A percentile compares a stretch with the other conserved stretches of the same genome.
These are phyloP conservation scores for Sturnus vulgaris DNA, from an alignment of 2,113 vertebrate species.

Conservation along the genomic window DNA sequence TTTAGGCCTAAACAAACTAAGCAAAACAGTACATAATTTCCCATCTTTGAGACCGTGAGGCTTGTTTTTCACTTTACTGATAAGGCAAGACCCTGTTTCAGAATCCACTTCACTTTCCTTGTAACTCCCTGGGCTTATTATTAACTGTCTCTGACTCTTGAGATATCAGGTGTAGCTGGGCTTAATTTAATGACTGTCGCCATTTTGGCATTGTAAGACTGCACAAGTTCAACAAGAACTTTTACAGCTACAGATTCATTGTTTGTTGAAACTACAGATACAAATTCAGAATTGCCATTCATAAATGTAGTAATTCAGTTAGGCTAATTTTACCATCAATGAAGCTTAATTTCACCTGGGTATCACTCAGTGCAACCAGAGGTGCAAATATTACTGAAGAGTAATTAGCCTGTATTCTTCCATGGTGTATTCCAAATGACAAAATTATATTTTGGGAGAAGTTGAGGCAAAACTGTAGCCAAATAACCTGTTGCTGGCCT, in stretches of 20 bases:
- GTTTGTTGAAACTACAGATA: background rate
- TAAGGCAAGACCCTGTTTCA: background rate
- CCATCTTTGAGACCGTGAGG: background rate
- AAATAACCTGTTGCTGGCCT: background rate
- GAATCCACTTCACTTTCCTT: background rate
- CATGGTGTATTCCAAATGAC: background rate
- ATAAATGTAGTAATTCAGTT: background rate
- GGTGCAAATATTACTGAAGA: background rate
- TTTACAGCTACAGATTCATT: background rate
- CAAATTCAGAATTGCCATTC: background rate
- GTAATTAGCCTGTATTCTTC: background rate
- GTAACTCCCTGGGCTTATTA: background rate
- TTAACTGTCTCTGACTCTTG: background rate
- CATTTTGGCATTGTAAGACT: background rate
- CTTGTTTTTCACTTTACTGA: background rate
- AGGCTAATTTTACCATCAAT: background rate
- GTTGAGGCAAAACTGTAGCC: background rate
- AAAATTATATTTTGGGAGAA: background rate
- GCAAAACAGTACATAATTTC: accelerated
- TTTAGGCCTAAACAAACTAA: background rate
- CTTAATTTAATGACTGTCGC: background rate
- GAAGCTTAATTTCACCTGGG: background rate
- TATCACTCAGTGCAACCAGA: accelerated
- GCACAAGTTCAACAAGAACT: background rate
- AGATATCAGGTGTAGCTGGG: background rate